A percentile compares a stretch with the other conserved stretches of the same genome.
Conservation (phyloP, 92 coral and sea anemone genomes). For the Muricea muricata region DNA sequence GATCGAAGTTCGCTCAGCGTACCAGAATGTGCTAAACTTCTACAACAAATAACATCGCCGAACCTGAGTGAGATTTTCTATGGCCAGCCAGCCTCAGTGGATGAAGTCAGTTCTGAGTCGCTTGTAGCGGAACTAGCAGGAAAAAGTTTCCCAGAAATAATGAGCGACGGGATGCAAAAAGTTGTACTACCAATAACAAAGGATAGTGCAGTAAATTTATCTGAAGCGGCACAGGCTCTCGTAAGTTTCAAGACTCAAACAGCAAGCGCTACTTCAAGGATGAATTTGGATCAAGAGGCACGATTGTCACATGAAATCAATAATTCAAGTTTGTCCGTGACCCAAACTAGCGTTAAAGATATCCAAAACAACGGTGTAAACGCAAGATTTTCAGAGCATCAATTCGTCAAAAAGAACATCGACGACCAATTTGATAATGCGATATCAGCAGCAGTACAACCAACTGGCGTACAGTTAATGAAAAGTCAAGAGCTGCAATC, state of each 20-base stretch:
- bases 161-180: not conserved
- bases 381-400: not conserved
- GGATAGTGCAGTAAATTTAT: slow-evolving; percentile 58
- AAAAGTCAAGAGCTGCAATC: not conserved
- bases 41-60: slow-evolving; percentile 3
- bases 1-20: slow-evolving; percentile 20
- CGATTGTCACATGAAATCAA: not conserved
- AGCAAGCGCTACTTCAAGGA: not conserved
- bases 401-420: not conserved
- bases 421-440: not conserved
- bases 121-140: slow-evolving; percentile 13
- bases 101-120: not conserved
- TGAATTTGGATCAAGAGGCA: not conserved
- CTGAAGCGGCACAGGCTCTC: slow-evolving; percentile 93
- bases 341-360: not conserved
- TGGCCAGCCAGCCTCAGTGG: slow-evolving; percentile 14
- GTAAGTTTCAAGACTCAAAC: slow-evolving; percentile 78
- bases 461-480: not conserved
- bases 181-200: not conserved
- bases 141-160: slow-evolving; percentile 9
- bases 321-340: not conserved
- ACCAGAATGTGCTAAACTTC: slow-evolving; percentile 30
- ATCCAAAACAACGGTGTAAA: not conserved
- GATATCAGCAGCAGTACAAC: not conserved
- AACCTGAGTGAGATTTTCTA: slow-evolving; percentile 19